Evolutionary conservation across 2,888 invertebrate species (phyloP), one percentile per base, ranked within the genome.

Genomic region (Polia nebulosa): DNA sequence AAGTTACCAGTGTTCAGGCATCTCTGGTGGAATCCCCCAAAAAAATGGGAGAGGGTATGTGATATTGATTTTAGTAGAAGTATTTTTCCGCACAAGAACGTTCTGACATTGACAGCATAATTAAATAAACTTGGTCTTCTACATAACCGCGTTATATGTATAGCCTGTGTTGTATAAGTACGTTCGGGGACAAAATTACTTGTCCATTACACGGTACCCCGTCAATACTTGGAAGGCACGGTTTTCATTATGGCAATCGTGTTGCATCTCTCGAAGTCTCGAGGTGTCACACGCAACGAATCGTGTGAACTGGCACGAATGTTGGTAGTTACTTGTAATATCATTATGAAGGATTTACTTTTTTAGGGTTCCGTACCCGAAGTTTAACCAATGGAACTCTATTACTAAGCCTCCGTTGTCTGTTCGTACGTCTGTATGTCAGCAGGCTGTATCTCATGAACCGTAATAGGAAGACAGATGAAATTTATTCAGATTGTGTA

Each of bases 251-350:
- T 68, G 65, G 67, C 80, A 74, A 63, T 72, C 67, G 72, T 78
- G 76, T 71, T 71, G 69, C 62, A 72, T 80, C 78, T 76, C 64
- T 59, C 34, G 60, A 69, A 69, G 63, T 76, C 64, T 59, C 34
- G 60, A 69, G 71, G 63, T 74, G 74, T 62, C 67, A 72, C 85
- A 82, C 84, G 83, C 78, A 78, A 82, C 51, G 65, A 56, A 68
- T 76, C 86, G 81, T 87, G 87, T 76, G 84, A 87, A 87, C 74
- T 71, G 76, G 83, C 83, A 82, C 86, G 73, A 55, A 41, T 56
- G 69, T 78, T 78, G 71, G 78, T 72, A 80, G 69, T 78, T 85
- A 83, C 67, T 69, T 36, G 67, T 72, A 64, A 77, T 69, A 22
- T 71, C 58, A 63, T 75, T 79, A 69, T 27, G 49, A 32, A 27